Percentiles rank a stretch among this genome's conserved stretches.
Evolutionary conservation across 1,140 invertebrate species (phyloP).

Genomic region (Physella acuta): DNA sequence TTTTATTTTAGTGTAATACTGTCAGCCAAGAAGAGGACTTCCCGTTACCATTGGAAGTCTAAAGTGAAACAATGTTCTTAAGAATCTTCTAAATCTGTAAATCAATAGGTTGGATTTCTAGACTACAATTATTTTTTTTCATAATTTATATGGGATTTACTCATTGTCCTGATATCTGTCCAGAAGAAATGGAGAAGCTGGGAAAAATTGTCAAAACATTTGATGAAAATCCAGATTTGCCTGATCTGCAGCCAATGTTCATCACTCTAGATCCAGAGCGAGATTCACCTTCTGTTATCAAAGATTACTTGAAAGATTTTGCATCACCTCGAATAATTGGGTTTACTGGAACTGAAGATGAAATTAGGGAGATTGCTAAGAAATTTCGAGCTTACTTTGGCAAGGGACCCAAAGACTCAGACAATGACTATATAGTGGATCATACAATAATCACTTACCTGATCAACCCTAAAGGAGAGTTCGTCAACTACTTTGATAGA

Average conservation of each 20-base stretch:
- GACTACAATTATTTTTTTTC: too few relatives aligned
- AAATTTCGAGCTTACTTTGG: conserved; percentile 93
- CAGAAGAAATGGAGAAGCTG: conserved; percentile 98
- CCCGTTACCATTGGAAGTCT: too few relatives aligned
- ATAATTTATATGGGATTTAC: conserved; percentile 99
- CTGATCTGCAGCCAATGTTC: conserved; percentile 77
- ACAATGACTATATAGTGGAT: conserved; percentile 97
- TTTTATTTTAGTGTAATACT: too few relatives aligned
- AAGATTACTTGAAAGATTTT: conserved; percentile 61
- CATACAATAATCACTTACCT: conserved; percentile 99
- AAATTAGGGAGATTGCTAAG: conserved; percentile 14
- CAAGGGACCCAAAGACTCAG: conserved; percentile 86
- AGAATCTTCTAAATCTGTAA: too few relatives aligned
- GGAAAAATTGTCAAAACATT: conserved; percentile 76
- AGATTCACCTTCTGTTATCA: conserved; percentile 82
- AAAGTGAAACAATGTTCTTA: too few relatives aligned
- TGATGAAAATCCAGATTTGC: conserved; percentile 34
- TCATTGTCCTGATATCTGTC: conserved; percentile 98
- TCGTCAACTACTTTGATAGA: conserved; percentile 79
- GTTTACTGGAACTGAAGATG: conserved; percentile 22
- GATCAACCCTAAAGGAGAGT: conserved; percentile 92
- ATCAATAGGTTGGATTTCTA: too few relatives aligned
- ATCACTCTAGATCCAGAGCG: conserved; percentile 96
- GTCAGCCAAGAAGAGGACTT: too few relatives aligned
- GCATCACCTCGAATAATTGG: conserved; percentile 14